phyloP scores from a whole-genome alignment of 2,797 vertebrate species.

The Acipenser ruthenus region DNA sequence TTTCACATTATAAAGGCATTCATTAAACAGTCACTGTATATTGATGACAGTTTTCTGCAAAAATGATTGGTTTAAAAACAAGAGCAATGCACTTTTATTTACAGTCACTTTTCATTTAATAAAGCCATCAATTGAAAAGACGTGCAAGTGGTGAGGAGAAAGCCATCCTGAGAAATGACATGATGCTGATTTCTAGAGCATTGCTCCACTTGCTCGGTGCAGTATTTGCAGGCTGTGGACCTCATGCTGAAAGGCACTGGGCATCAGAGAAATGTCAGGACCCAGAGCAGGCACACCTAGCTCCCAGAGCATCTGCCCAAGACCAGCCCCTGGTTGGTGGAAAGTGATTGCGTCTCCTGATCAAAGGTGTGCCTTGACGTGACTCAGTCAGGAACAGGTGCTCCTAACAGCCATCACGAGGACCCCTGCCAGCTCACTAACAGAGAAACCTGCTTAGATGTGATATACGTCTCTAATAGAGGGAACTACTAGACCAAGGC shows the following conservation, averaged over 20 bases:
- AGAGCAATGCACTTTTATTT: no score
- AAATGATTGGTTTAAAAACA: no score
- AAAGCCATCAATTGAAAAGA: no score
- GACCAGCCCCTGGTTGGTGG: background rate
- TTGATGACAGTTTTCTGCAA: no score
- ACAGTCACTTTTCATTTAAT: no score
- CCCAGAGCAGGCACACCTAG: background rate
- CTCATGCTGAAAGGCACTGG: background rate
- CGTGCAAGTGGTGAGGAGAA: no score
- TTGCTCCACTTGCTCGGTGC: no score
- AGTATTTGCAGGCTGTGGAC: no score
- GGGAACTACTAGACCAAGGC: conserved; percentile 2
- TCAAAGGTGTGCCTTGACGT: conserved; percentile 1
- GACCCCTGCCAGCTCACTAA: conserved; percentile 2
- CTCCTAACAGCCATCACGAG: background rate
- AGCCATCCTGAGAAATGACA: no score
- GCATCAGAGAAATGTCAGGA: background rate
- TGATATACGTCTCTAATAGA: conserved; percentile 3
- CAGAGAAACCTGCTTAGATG: background rate
- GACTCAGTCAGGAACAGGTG: conserved; percentile 15
- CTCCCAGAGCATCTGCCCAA: conserved; percentile 1
- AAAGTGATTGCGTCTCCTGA: background rate
- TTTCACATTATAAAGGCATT: no score
- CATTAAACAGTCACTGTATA: no score
- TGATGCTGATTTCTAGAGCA: no score